Evolutionary conservation across 2,113 vertebrate genomes (phyloP).

Genomic region (Nettapus auritus): DNA sequence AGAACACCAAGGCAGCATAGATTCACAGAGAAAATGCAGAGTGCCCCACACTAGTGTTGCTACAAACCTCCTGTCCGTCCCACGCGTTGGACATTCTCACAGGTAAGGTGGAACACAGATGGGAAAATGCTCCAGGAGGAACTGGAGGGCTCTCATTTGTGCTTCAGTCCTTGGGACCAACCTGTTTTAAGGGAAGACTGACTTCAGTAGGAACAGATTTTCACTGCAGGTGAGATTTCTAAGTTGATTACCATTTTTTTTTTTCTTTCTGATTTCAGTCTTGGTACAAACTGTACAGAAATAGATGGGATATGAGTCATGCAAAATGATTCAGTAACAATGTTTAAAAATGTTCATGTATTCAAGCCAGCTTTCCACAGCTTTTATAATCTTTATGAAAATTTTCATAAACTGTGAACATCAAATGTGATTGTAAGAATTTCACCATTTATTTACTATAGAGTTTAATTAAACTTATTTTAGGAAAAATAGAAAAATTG

Average conservation of each 20-base stretch:
- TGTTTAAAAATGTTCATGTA: background rate
- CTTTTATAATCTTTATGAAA: background rate
- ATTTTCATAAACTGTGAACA: background rate
- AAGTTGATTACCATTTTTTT: background rate
- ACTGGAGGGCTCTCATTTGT: background rate
- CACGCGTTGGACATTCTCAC: rapidly evolving
- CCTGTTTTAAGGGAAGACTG: background rate
- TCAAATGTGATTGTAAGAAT: background rate
- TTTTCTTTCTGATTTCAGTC: background rate
- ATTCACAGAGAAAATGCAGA: background rate
- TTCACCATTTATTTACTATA: background rate
- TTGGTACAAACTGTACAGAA: background rate
- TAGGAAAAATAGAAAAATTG: background rate
- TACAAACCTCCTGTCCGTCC: background rate
- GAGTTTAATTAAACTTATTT: background rate
- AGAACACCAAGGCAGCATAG: background rate
- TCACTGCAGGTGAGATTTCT: background rate
- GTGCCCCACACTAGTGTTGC: background rate
- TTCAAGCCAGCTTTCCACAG: background rate
- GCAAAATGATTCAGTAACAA: background rate
- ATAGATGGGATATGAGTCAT: background rate
- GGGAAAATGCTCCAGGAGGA: background rate
- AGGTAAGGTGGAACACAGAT: background rate
- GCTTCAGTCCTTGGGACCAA: background rate
- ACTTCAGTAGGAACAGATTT: background rate